Evolutionary conservation across 2,888 invertebrate genomes (phyloP).

Genomic region (Xiphydria camelus): DNA sequence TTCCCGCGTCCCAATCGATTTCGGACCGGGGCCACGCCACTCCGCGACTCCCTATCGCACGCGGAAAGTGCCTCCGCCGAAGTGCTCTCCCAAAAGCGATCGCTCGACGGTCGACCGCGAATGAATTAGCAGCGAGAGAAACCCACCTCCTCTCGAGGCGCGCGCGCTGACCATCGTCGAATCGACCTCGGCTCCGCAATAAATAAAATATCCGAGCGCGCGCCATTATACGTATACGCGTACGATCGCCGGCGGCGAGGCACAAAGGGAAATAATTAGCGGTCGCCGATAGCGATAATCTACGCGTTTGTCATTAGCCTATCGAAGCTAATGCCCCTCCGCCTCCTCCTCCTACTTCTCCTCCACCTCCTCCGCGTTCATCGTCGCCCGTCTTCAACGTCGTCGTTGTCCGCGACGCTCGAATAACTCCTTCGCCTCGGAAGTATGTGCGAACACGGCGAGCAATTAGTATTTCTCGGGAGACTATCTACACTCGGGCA

Average conservation of each 20-base stretch:
- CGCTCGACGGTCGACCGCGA: too few species aligned
- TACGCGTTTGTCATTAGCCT: slow-evolving; percentile 56
- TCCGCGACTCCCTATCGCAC: too few species aligned
- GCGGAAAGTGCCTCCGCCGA: too few species aligned
- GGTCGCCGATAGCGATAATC: slow-evolving; percentile 50
- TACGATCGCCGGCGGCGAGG: slow-evolving; percentile 34
- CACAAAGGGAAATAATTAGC: slow-evolving; percentile 56
- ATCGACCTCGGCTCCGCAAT: too few species aligned
- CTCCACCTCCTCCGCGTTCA: too few species aligned
- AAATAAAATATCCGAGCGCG: slow-evolving; percentile 35
- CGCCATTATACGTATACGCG: slow-evolving; percentile 27
- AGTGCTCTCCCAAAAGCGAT: too few species aligned
- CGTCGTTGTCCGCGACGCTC: slow-evolving; percentile 12
- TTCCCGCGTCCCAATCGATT: too few species aligned
- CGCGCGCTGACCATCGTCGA: too few species aligned
- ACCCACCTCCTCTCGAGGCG: too few species aligned
- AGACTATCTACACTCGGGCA: slow-evolving; percentile 31
- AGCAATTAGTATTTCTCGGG: slow-evolving; percentile 48
- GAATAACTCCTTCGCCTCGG: slow-evolving; percentile 18
- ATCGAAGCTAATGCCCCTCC: slow-evolving; percentile 46
- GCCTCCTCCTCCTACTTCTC: slow-evolving; percentile 6
- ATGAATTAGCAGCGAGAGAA: too few species aligned
- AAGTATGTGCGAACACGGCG: slow-evolving; percentile 44
- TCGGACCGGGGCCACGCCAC: too few species aligned
- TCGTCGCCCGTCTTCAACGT: too few species aligned